Evolutionary conservation across 2,888 invertebrate genomes (phyloP), one percentile per base, ranked within the genome.

Genomic region (Abrostola tripartita): DNA sequence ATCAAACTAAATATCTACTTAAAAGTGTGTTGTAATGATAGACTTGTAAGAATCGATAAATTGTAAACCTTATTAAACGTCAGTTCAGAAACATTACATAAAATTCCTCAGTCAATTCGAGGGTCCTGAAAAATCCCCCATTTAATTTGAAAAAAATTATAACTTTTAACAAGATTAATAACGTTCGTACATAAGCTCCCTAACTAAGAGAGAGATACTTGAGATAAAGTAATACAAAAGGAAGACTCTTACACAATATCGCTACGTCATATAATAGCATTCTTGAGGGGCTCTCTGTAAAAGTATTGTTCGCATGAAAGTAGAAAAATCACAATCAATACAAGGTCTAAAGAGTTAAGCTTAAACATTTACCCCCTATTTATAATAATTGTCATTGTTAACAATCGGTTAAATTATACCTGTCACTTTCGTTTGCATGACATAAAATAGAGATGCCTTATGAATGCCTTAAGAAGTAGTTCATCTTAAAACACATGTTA

Each of bases 231-330:
- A 52, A 37, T 58, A 71, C 62, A 71, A 63, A 71, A 67, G 50
- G 50, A 65, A 56, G 61, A 61, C 62, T 65, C 75, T 71, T 68
- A 72, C 72, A 72, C 76, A 71, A 71, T 76, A 73, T 72, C 10
- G 62, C 60, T 63, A 62, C 65, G 55, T 65, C 76, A 63, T 69
- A 76, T 55, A 70, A 65, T 58, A 72, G 71, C 72, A 62, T 60
- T 68, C 72, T 69, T 73, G 72, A 76, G 60, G 76, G 74, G 68
- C 61, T 63, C 58, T 65, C 70, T 75, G 57, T 71, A 63, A 65
- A 65, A 71, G 71, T 63, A 55, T 24, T 24, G 44, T 47, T 47
- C 62, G 71, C 64, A 69, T 64, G 65, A 65, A 68, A 73, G 63
- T 62, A 61, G 51, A 65, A 70, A 68, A 65, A 37, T 58, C 8